Evolutionary conservation across 2,113 vertebrate genomes (phyloP), one percentile per base, ranked within the genome.

Genomic region (Ochotona princeps): DNA sequence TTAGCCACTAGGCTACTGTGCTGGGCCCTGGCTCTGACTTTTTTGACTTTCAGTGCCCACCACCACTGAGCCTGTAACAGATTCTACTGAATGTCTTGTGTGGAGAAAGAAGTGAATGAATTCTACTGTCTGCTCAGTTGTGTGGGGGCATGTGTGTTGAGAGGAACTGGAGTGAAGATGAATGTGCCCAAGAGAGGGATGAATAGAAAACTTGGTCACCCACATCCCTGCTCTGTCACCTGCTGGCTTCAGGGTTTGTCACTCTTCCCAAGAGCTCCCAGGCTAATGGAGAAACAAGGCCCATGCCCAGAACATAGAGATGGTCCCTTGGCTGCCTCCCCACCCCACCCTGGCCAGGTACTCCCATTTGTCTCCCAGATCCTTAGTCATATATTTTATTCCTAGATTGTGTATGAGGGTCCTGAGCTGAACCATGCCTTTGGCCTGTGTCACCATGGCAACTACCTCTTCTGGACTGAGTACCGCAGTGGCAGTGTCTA

Each of bases 381-480:
- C 66, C 83, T 89, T 73, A 69, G 49, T 15, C 65, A 73, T 0
- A 72, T 73, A 25, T 23, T 35, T 75, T 4, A 0, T 93, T 47
- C 10, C 1, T 98, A 99, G 99, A 98, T 99, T 8, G 99, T 99
- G 70, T 99, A 99, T 0, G 99, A 99, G 93, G 99, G 99, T 5
- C 98, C 98, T 0, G 99, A 99, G 97, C 97, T 99, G 89, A 99
- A 99, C 95, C 99, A 99, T 0, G 99, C 99, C 74, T 99, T 99
- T 0, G 99, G 99, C 44, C 98, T 99, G 28, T 99, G 99, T 97
- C 99, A 99, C 97, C 99, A 99, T 75, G 98, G 99, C 96, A 98
- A 98, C 93, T 99, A 98, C 92, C 98, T 99, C 11, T 99, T 99
- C 97, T 99, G 99, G 99, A 99, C 99, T 0, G 99, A 99, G 96